These are phyloP conservation scores for Notodonta ziczac DNA, from an alignment of 2,888 invertebrate species.

Conservation along the genomic window DNA sequence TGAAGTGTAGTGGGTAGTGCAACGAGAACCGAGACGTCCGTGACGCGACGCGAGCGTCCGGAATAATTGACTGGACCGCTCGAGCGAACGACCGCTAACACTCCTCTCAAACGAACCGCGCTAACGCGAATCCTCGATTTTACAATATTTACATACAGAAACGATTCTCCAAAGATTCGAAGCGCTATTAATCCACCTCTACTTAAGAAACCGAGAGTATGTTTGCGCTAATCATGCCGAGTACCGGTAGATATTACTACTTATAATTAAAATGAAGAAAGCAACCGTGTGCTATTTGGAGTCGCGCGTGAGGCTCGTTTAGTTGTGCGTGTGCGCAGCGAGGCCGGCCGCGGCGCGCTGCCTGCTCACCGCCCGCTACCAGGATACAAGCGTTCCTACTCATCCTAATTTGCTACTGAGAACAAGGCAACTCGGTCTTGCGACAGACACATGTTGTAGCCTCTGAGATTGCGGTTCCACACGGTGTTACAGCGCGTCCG, in stretches of 20 bases:
- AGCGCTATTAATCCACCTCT: slow-evolving; percentile 81
- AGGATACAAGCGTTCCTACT: slow-evolving; percentile 5
- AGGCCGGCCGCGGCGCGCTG: slow-evolving; percentile 18
- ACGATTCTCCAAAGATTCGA: slow-evolving; percentile 71
- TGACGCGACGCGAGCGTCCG: slow-evolving; percentile 57
- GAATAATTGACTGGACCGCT: slow-evolving; percentile 81
- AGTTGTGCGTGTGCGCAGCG: slow-evolving; percentile 62
- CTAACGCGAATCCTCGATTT: slow-evolving; percentile 74
- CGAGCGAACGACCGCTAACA: slow-evolving; percentile 53
- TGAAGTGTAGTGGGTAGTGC: slow-evolving; percentile 74
- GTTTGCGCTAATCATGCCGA: slow-evolving; percentile 73
- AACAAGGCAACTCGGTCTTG: slow-evolving; percentile 8
- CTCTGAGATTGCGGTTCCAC: slow-evolving; percentile 11
- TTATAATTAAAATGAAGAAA: slow-evolving; percentile 80
- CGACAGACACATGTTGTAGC: slow-evolving; percentile 6
- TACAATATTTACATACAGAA: slow-evolving; percentile 81
- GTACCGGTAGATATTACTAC: slow-evolving; percentile 76
- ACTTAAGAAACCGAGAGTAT: slow-evolving; percentile 80
- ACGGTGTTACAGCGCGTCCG: slow-evolving; percentile 35
- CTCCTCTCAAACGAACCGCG: slow-evolving; percentile 67
- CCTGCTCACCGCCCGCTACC: slow-evolving; percentile 6
- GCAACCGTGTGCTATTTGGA: slow-evolving; percentile 75
- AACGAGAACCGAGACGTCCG: slow-evolving; percentile 62
- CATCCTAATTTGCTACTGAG: slow-evolving; percentile 6
- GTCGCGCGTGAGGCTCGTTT: slow-evolving; percentile 70